Percentiles rank a stretch among this genome's conserved stretches.
Conservation (phyloP, 2,888 invertebrate genomes). For the Nemurella pictetii region DNA sequence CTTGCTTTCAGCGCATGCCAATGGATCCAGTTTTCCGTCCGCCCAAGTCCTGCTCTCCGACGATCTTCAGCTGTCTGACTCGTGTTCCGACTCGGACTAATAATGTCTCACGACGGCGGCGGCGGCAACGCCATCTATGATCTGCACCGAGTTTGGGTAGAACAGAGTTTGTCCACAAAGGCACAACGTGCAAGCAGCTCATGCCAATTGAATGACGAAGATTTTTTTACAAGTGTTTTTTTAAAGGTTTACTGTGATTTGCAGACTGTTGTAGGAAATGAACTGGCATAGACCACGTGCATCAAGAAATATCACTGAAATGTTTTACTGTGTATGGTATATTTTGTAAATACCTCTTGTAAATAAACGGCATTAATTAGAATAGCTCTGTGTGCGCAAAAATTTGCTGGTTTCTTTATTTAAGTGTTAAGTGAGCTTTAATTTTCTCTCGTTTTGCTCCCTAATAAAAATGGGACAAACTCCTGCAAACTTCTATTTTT, state of each 20-base stretch:
- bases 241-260: background rate
- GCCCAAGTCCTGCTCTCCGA: constrained; percentile 71
- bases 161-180: background rate
- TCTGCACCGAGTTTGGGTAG: background rate
- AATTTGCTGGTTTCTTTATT: no score
- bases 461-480: no score
- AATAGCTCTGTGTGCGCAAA: no score
- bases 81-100: constrained; percentile 78
- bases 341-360: background rate
- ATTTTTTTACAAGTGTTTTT: background rate
- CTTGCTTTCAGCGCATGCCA: background rate
- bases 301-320: background rate
- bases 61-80: constrained; percentile 84
- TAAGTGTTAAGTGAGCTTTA: no score
- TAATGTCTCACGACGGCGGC: background rate
- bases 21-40: constrained; percentile 48
- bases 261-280: background rate
- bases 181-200: background rate
- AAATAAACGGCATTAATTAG: background rate
- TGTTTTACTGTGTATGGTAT: background rate
- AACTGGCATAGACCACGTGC: background rate
- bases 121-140: background rate
- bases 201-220: background rate
- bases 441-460: no score
- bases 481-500: no score